Evolutionary conservation across 2,797 vertebrate species (phyloP).

Genomic region (Malurus leucopterus): DNA sequence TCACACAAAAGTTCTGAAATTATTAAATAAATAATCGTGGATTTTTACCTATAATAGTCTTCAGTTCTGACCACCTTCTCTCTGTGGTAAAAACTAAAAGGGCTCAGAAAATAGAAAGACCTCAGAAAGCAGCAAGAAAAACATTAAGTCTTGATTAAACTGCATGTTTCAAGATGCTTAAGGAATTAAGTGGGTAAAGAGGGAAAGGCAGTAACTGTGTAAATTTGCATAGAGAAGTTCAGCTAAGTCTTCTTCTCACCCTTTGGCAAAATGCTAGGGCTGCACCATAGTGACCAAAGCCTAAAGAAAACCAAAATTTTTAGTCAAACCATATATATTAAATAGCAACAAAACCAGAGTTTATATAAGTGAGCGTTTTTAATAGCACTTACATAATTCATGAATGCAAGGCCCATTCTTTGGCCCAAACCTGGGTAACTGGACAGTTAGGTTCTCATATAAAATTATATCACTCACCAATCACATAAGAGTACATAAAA

Average conservation of each 20-base stretch:
- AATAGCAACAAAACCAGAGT: background rate
- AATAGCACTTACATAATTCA: rapidly evolving
- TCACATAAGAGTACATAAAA: background rate
- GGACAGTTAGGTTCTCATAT: background rate
- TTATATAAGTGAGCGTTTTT: background rate
- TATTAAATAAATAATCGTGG: background rate
- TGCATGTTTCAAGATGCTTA: background rate
- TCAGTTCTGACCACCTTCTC: background rate
- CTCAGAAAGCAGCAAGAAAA: background rate
- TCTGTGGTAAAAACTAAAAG: background rate
- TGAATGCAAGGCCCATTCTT: background rate
- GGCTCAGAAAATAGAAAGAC: background rate
- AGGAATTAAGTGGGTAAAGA: background rate
- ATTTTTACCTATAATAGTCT: background rate
- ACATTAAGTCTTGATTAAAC: background rate
- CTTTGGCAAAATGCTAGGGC: background rate
- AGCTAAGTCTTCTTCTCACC: background rate
- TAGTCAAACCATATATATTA: background rate
- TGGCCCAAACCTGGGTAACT: background rate
- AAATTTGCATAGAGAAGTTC: background rate
- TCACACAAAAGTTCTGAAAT: background rate
- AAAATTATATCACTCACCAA: background rate
- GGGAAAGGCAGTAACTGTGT: background rate
- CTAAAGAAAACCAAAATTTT: background rate
- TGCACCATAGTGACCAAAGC: background rate